These are phyloP conservation scores for Thumatha senex DNA, from an alignment of 2,888 invertebrate genomes.

Conservation along the genomic window DNA sequence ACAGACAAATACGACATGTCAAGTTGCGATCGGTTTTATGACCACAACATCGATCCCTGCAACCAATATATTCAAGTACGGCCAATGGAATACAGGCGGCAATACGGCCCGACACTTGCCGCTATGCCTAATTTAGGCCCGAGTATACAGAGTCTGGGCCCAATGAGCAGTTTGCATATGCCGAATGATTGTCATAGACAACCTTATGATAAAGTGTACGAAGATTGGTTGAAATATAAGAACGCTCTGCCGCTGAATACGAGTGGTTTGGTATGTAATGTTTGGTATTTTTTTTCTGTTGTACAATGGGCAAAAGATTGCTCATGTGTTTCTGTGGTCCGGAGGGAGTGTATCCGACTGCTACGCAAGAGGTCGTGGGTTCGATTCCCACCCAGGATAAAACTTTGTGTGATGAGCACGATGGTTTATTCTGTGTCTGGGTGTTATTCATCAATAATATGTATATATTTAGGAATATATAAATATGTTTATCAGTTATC, in stretches of 20 bases:
- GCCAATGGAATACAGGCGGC: slow-evolving; percentile 65
- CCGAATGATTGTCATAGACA: slow-evolving; percentile 64
- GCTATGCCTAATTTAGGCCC: slow-evolving; percentile 61
- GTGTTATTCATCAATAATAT: no score
- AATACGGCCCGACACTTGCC: slow-evolving; percentile 48
- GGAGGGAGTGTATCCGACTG: no score
- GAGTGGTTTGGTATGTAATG: slow-evolving; percentile 67
- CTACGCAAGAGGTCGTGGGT: no score
- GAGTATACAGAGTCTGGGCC: slow-evolving; percentile 54
- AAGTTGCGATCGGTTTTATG: slow-evolving; percentile 66
- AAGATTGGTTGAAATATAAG: slow-evolving; percentile 83
- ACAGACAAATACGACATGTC: slow-evolving; percentile 68
- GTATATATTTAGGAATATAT: no score
- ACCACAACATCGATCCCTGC: slow-evolving; percentile 66
- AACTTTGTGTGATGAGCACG: no score
- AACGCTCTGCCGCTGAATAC: slow-evolving; percentile 75
- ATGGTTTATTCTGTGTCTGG: no score
- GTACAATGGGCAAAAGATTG: no score
- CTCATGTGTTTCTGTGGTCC: no score
- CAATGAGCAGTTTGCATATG: slow-evolving; percentile 43
- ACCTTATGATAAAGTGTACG: slow-evolving; percentile 73
- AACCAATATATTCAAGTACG: slow-evolving; percentile 73
- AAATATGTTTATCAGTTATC: no score
- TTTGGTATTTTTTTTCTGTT: neutral
- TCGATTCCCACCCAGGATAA: no score